Evolutionary conservation across 2,888 invertebrate species (phyloP).

Genomic region (Zele albiditarsus): DNA sequence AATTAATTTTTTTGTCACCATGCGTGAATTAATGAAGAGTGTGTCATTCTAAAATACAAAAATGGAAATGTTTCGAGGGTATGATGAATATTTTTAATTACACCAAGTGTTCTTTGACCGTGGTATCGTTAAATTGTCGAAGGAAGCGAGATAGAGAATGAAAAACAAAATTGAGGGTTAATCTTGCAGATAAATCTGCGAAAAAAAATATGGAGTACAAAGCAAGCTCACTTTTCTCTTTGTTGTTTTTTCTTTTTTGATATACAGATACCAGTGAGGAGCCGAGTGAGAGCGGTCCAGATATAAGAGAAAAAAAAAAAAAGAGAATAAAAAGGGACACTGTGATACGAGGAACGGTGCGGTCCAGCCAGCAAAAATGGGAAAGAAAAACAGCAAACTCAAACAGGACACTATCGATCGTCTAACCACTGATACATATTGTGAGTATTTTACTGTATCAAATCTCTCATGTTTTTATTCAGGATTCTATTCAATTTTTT

Average conservation of each 20-base stretch:
- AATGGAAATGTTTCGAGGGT: neutral
- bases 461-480: neutral
- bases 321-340: conserved; percentile 37
- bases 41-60: neutral
- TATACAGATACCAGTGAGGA: conserved; percentile 28
- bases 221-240: neutral
- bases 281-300: conserved; percentile 26
- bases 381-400: conserved; percentile 96
- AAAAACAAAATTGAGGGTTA: neutral
- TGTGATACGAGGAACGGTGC: conserved; percentile 41
- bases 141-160: neutral
- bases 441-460: conserved; percentile 78
- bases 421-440: conserved; percentile 93
- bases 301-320: conserved; percentile 27
- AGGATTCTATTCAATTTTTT: neutral
- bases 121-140: neutral
- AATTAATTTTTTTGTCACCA: neutral
- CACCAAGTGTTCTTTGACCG: neutral
- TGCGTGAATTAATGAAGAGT: neutral
- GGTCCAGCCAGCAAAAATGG: conserved; percentile 78
- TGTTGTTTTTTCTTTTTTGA: neutral
- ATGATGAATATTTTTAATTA: conserved; percentile 1
- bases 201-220: conserved; percentile 31
- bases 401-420: conserved; percentile 96
- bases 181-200: conserved; percentile 40